Evolutionary conservation across 2,113 vertebrate species (phyloP).

Genomic region (Chaetodon trifascialis): DNA sequence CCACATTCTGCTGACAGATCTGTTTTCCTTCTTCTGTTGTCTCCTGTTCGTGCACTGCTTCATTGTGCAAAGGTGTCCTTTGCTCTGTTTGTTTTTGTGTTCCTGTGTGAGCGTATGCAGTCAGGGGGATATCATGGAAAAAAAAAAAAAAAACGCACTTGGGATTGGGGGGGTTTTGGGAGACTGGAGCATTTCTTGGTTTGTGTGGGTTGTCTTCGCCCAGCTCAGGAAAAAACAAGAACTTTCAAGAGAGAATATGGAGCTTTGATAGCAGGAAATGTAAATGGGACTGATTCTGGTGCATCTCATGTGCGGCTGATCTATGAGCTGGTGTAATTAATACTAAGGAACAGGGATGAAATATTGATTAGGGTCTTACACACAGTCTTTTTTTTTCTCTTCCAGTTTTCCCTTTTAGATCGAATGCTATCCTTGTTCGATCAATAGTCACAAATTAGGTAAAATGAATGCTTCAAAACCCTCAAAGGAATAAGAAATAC

Average conservation of each 20-base stretch:
- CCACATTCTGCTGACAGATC: neutral
- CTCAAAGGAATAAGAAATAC: constrained; percentile 46
- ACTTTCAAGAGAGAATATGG: constrained; percentile 11
- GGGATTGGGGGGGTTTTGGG: constrained; percentile 3
- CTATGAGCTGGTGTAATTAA: constrained; percentile 75
- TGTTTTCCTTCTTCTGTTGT: constrained; percentile 3
- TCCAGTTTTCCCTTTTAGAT: neutral
- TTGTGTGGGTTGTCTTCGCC: constrained; percentile 11
- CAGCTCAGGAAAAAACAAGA: neutral
- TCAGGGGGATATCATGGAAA: neutral
- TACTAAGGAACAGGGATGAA: constrained; percentile 63
- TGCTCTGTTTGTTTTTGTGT: neutral
- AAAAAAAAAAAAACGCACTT: constrained; percentile 1
- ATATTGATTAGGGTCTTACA: constrained; percentile 68
- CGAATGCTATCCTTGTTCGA: constrained; percentile 1
- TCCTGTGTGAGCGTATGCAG: constrained; percentile 2
- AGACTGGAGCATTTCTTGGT: neutral
- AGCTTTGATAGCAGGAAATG: neutral
- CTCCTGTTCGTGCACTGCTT: neutral
- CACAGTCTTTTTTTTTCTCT: constrained; percentile 4
- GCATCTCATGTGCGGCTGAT: constrained; percentile 65
- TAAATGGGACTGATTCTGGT: constrained; percentile 33
- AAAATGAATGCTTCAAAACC: constrained; percentile 34
- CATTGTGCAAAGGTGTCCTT: neutral
- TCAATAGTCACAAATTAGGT: constrained; percentile 45